These are phyloP conservation scores for Trichopoda pennipes DNA, from an alignment of 2,888 invertebrate genomes.

Conservation along the genomic window DNA sequence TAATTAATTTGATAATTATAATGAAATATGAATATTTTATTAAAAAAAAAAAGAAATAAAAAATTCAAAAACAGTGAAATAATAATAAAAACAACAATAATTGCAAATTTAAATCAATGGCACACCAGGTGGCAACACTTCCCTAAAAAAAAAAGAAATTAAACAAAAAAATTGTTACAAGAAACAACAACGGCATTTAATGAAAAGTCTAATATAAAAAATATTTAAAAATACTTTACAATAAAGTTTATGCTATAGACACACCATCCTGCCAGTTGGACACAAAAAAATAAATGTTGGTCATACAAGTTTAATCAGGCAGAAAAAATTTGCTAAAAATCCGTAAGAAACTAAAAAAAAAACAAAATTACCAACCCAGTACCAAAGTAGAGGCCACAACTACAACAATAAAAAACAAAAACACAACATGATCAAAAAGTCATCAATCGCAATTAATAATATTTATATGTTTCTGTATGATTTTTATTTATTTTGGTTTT, in stretches of 20 bases:
- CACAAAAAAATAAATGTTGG: slow-evolving; percentile 24
- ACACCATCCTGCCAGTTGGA: neutral
- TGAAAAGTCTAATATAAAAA: slow-evolving; percentile 14
- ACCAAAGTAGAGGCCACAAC: neutral
- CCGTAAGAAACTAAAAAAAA: neutral
- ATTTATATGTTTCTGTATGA: slow-evolving; percentile 44
- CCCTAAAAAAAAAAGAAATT: slow-evolving; percentile 13
- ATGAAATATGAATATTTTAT: slow-evolving; percentile 56
- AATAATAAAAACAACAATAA: slow-evolving; percentile 37
- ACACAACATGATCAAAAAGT: slow-evolving; percentile 55
- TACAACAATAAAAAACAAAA: slow-evolving; percentile 15
- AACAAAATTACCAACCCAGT: neutral
- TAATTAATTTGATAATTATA: slow-evolving; percentile 66
- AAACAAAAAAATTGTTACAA: neutral
- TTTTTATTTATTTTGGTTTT: slow-evolving; percentile 2
- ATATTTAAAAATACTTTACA: too few species aligned
- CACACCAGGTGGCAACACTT: slow-evolving; percentile 65
- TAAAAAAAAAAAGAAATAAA: neutral
- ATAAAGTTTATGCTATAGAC: slow-evolving; percentile 13
- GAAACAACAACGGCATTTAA: neutral
- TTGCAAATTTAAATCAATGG: slow-evolving; percentile 47
- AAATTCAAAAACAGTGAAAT: slow-evolving; percentile 22
- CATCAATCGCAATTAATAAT: slow-evolving; percentile 67
- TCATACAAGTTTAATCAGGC: slow-evolving; percentile 57
- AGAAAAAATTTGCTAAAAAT: slow-evolving; percentile 42